These are phyloP conservation scores for Apus apus DNA, from an alignment of 2,113 vertebrate species.

Conservation along the genomic window DNA sequence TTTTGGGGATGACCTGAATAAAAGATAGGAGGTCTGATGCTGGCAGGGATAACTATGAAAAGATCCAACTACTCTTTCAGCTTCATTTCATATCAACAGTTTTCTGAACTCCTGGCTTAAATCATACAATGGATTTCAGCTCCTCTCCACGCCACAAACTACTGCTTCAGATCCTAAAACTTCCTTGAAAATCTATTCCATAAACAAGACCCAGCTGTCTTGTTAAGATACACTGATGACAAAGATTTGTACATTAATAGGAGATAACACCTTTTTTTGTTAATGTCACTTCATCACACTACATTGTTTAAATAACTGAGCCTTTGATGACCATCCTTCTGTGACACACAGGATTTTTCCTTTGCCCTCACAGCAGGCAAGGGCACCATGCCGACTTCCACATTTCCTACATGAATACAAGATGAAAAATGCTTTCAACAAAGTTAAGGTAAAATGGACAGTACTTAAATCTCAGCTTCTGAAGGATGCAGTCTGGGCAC, in stretches of 20 bases:
- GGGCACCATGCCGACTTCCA: not conserved
- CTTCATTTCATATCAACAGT: not conserved
- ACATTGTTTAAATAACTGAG: not conserved
- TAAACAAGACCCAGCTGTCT: not conserved
- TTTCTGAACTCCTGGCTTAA: not conserved
- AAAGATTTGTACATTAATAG: not conserved
- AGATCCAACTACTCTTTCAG: not conserved
- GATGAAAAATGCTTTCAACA: not conserved
- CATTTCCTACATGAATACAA: not conserved
- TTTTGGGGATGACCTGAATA: not conserved
- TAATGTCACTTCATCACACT: not conserved
- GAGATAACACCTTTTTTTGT: not conserved
- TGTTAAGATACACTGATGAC: not conserved
- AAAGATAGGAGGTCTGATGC: not conserved
- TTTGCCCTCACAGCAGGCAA: conserved; percentile 44
- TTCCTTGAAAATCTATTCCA: not conserved
- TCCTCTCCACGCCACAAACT: not conserved
- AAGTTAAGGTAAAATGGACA: not conserved
- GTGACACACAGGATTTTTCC: not conserved
- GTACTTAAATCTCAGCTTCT: not conserved
- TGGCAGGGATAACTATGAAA: not conserved
- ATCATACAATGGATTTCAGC: not conserved
- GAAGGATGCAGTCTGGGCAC: not conserved
- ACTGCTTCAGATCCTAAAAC: not conserved
- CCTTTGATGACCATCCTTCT: conserved; percentile 41